Evolutionary conservation across 1,140 invertebrate species (phyloP).

Genomic region (Lepeophtheirus salmonis): DNA sequence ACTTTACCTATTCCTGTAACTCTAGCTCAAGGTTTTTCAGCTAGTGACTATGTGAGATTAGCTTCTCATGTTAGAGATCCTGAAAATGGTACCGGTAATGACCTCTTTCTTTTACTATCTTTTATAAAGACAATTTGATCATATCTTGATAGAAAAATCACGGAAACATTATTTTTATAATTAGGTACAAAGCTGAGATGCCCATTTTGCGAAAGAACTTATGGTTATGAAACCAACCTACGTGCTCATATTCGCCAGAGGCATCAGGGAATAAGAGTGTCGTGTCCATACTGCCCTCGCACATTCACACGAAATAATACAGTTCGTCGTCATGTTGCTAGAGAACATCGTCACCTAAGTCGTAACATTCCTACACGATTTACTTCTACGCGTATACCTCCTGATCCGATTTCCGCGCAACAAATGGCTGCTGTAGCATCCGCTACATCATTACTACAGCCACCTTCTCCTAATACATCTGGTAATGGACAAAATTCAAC

Average conservation of each 20-base stretch:
- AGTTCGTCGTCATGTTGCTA: conserved; percentile 60
- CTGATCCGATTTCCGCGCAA: conserved; percentile 12
- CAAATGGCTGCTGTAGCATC: not conserved
- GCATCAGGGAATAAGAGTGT: conserved; percentile 69
- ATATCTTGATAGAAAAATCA: not conserved
- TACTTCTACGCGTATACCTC: conserved; percentile 1
- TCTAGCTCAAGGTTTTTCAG: conserved; percentile 6
- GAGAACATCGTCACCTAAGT: conserved; percentile 40
- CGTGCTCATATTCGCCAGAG: conserved; percentile 69
- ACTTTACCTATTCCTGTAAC: not conserved
- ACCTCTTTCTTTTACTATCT: not conserved
- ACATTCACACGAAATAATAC: conserved; percentile 84
- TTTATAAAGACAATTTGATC: too few relatives aligned
- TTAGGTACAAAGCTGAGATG: conserved; percentile 71
- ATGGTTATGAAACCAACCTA: conserved; percentile 76
- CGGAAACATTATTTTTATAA: conserved; percentile 1
- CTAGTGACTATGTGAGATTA: conserved; percentile 12
- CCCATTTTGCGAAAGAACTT: conserved; percentile 72
- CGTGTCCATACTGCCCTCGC: conserved; percentile 62
- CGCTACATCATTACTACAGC: not conserved
- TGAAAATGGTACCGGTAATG: conserved; percentile 1
- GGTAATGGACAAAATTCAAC: not conserved
- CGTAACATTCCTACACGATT: conserved; percentile 12
- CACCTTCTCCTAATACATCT: not conserved
- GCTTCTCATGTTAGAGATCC: conserved; percentile 8